A percentile compares a stretch with the other conserved stretches of the same genome.
These are phyloP conservation scores for Varanus komodoensis DNA, from an alignment of 2,113 vertebrate species.

Conservation along the genomic window DNA sequence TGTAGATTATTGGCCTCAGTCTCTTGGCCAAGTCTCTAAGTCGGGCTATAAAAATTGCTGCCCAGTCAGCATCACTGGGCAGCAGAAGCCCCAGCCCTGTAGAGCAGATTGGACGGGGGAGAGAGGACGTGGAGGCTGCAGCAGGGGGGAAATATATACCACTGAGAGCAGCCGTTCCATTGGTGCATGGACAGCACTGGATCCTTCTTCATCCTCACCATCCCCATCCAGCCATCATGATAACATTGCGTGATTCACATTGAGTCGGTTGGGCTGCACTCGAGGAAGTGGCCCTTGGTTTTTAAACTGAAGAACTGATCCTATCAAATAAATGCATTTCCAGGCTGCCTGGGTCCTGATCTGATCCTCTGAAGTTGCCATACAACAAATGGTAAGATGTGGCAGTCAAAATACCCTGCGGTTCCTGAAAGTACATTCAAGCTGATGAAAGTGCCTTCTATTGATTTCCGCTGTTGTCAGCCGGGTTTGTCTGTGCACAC, in stretches of 20 bases:
- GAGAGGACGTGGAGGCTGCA: too few relatives aligned
- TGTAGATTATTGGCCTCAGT: too few relatives aligned
- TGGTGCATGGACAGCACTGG: background rate
- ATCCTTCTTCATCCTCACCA: too few relatives aligned
- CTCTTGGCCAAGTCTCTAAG: too few relatives aligned
- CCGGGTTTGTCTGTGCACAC: background rate
- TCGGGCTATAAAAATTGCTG: too few relatives aligned
- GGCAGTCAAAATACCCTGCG: background rate
- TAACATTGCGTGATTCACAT: background rate
- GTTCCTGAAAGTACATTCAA: background rate
- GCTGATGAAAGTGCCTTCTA: constrained; percentile 8
- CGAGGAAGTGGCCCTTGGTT: background rate
- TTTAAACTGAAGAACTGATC: background rate
- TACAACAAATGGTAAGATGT: too few relatives aligned
- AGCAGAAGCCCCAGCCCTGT: too few relatives aligned
- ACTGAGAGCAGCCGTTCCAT: background rate
- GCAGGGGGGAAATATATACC: too few relatives aligned
- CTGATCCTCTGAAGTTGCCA: background rate
- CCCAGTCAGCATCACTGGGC: too few relatives aligned
- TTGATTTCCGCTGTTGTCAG: constrained; percentile 7
- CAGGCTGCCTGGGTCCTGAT: background rate
- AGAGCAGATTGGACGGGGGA: background rate
- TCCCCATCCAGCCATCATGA: too few relatives aligned
- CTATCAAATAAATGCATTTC: background rate
- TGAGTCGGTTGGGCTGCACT: background rate